Conservation (phyloP, 2,888 invertebrate genomes). For the Myopa tessellatipennis region DNA sequence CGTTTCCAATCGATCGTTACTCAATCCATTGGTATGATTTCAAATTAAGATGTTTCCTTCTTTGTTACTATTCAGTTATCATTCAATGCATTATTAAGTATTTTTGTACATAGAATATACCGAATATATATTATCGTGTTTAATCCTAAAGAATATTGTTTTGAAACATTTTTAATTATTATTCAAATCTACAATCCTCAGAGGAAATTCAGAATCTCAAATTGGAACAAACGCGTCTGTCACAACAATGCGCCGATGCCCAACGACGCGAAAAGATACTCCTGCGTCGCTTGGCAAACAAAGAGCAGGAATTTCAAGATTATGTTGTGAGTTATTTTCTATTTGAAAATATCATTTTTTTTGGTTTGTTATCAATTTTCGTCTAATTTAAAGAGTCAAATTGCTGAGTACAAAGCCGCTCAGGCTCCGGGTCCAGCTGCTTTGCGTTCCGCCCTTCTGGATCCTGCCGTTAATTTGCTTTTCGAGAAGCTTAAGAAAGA, state of each 20-base stretch:
- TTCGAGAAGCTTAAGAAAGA: slow-evolving; percentile 92
- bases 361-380: neutral
- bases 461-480: slow-evolving; percentile 95
- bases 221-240: slow-evolving; percentile 83
- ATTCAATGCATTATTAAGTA: slow-evolving; percentile 1
- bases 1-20: slow-evolving; percentile 48
- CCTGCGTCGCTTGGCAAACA: slow-evolving; percentile 90
- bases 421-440: slow-evolving; percentile 83
- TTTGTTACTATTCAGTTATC: slow-evolving; percentile 38
- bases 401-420: slow-evolving; percentile 90
- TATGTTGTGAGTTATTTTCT: slow-evolving; percentile 81
- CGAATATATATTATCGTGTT: too few relatives aligned
- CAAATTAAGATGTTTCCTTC: slow-evolving; percentile 62
- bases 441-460: slow-evolving; percentile 85
- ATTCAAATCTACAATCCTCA: slow-evolving; percentile 43
- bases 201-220: slow-evolving; percentile 66
- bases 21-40: slow-evolving; percentile 66
- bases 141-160: neutral
- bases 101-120: neutral
- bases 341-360: neutral
- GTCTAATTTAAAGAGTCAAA: slow-evolving; percentile 79
- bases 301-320: slow-evolving; percentile 97
- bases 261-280: slow-evolving; percentile 92
- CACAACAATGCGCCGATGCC: slow-evolving; percentile 85
- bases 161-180: neutral